Evolutionary conservation across 1,140 invertebrate species (phyloP), one percentile per base, ranked within the genome.

Genomic region (Brachionus rubens): DNA sequence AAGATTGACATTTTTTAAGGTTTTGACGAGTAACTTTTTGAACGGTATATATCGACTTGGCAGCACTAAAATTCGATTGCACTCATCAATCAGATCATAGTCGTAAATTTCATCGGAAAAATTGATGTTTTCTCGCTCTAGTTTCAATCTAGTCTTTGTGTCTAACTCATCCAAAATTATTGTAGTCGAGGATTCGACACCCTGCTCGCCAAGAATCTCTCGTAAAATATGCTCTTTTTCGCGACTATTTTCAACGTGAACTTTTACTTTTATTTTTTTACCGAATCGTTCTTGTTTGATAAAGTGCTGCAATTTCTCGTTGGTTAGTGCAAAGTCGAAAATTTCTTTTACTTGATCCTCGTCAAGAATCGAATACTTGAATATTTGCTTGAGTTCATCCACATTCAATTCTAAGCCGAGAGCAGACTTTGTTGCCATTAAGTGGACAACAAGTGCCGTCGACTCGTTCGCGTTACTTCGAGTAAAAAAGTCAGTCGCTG

Each of bases 11-110:
- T 59, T 33, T 3, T 5, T 10, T 33, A 59, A 6, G 28, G 28
- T n/a, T 33, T 59, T 59, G n/a, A 33, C 33, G 26, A 59, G 28
- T 30, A 59, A 16, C n/a, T 59, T 59, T 59, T 59, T 59, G 28
- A 16, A 59, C 1, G 28, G 54, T n/a, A 0, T 33, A 16, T 30
- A 59, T 16, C 54, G 1, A 30, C 33, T 33, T 6, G 54, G 54
- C 26, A 59, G 33, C 0, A 16, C n/a, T 36, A 59, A 59, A 10
- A 16, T 4, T 59, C 33, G 30, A 26, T 33, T 59, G 33, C 28
- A 33, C n/a, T 59, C 54, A 33, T 30, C 16, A 1, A 59, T n/a
- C 6, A n/a, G 2, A 59, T 59, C 54, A 3, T 59, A 16, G 6
- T 33, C 0, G 9, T 59, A 59, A 19, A 59, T 33, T 36, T 59